phyloP scores from a whole-genome alignment of 2,113 vertebrate species.

The Tyto alba region DNA sequence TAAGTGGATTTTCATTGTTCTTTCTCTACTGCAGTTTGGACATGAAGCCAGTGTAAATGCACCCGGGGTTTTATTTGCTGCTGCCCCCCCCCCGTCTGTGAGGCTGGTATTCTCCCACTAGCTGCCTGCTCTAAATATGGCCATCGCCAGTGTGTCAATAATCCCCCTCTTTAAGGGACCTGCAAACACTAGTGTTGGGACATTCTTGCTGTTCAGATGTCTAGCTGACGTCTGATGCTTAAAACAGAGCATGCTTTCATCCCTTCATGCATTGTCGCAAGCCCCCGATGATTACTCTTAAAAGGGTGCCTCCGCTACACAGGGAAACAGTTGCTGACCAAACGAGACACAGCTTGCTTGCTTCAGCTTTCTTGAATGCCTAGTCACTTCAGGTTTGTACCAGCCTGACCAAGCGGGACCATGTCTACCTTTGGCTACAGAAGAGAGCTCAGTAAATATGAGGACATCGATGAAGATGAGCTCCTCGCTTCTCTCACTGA shows the following conservation, averaged over 20 bases:
- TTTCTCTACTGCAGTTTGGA: background rate
- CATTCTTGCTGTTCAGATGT: constrained; percentile 89
- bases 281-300: constrained; percentile 78
- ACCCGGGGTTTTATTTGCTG: background rate
- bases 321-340: constrained; percentile 75
- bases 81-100: background rate
- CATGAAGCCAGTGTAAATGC: background rate
- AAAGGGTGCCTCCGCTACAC: constrained; percentile 80
- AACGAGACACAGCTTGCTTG: constrained; percentile 27
- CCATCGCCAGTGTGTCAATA: constrained; percentile 73
- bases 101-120: constrained; percentile 48
- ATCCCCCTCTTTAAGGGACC: constrained; percentile 76
- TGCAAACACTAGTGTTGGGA: constrained; percentile 81
- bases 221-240: constrained; percentile 85
- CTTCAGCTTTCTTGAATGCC: constrained; percentile 62
- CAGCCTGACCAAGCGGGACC: constrained; percentile 64
- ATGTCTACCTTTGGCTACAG: constrained; percentile 96
- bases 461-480: constrained; percentile 97
- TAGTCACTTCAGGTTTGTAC: constrained; percentile 16
- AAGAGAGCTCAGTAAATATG: constrained; percentile 95
- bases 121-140: constrained; percentile 82
- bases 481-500: constrained; percentile 90
- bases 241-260: constrained; percentile 94
- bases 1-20: constrained; percentile 8
- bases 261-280: constrained; percentile 78